phyloP scores from a whole-genome alignment of 2,888 invertebrate genomes.

The Fragum whitleyi region DNA sequence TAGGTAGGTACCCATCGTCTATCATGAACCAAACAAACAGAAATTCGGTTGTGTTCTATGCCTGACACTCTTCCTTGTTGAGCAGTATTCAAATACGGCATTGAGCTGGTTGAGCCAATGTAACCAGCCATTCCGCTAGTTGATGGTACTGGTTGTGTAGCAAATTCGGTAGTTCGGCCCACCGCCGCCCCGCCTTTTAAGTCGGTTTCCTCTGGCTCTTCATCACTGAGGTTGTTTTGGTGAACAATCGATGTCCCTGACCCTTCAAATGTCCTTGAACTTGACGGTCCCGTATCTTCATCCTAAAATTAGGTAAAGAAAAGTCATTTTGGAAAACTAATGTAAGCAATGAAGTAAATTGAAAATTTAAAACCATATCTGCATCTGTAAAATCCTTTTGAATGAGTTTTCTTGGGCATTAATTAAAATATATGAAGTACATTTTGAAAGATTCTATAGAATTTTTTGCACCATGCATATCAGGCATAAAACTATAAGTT shows the following conservation, averaged over 20 bases:
- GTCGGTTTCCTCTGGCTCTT: slow-evolving; percentile 7
- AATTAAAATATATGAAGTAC: too few species aligned
- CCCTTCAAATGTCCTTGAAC: slow-evolving; percentile 3
- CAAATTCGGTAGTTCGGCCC: not conserved
- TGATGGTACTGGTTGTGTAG: slow-evolving; percentile 4
- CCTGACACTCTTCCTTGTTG: not conserved
- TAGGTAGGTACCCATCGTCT: slow-evolving; percentile 57
- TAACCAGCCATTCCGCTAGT: slow-evolving; percentile 4
- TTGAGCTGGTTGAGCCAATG: not conserved
- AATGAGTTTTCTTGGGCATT: too few species aligned
- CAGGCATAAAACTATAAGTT: too few species aligned
- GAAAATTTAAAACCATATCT: too few species aligned
- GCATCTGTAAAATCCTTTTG: too few species aligned
- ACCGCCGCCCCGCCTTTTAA: not conserved
- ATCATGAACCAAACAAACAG: slow-evolving; percentile 61
- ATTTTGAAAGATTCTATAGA: too few species aligned
- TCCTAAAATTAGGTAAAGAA: not conserved
- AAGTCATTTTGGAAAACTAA: too few species aligned
- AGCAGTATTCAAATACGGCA: not conserved
- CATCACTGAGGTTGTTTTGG: slow-evolving; percentile 8
- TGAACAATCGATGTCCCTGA: not conserved
- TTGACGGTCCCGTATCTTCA: not conserved
- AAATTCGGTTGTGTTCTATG: not conserved
- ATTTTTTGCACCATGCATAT: too few species aligned
- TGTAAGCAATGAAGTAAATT: too few species aligned